Base-by-base conservation (phyloP, 2,113 vertebrate genomes). In the Xiphophorus couchianus region DNA sequence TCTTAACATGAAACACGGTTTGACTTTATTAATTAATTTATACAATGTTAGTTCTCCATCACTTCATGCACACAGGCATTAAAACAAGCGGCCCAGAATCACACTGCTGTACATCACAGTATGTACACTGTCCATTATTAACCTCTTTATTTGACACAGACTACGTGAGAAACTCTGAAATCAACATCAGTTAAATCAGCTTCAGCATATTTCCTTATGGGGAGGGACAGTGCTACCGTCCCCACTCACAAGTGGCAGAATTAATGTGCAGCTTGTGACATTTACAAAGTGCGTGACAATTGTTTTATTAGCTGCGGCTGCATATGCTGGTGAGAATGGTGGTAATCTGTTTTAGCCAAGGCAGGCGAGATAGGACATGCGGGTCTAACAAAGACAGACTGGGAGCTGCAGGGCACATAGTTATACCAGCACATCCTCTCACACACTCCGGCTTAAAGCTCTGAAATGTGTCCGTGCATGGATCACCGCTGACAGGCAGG, bases 361-460 rank as follows among this genome's bases (percentile, higher is more conserved):
- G 80, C 90, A 77, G 86, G 72, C 78, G 90, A 44, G 82, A 87
- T 77, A 83, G 85, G 75, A 79, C 63, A 70, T 39, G 60, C 77
- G 58, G 89, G 75, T 68, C 87, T 92, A 94, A 93, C 92, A 90
- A 94, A 94, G 92, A 94, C 88, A 84, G 90, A 94, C 93, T 90
- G 86, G 85, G 78, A 80, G 80, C 90, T 84, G 82, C 73, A 86
- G 90, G 90, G 88, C 80, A 86, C 79, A 62, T 68, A 22, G 64
- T 67, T 73, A 78, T 84, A 90, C 85, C 81, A 71, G 74, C 68
- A 85, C 77, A 88, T 88, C 82, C 88, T 84, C 72, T 68, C 65
- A 67, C 77, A 83, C 72, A 68, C 82, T 84, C 37, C 73, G 81
- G 78, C 80, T 72, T 67, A 74, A 77, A 79, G 62, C 83, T 78